A percentile compares a stretch with the other conserved stretches of the same genome.
Evolutionary conservation across 1,140 invertebrate genomes (phyloP).

Genomic region (Aphelenchoides fujianensis): DNA sequence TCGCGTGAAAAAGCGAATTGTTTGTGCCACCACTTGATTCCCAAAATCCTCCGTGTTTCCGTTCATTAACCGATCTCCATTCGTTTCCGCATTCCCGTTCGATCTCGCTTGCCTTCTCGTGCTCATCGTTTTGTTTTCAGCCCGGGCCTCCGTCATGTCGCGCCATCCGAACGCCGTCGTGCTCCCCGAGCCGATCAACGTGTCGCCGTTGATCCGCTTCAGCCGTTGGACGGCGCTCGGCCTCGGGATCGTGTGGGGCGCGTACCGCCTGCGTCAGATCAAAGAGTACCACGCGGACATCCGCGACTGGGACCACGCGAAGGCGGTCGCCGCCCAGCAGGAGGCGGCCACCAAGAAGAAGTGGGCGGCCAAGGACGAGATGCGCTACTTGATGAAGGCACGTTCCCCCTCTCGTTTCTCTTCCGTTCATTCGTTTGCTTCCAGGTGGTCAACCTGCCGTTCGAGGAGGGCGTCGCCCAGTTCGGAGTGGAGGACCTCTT

Average conservation of each 20-base stretch:
- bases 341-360: conserved; percentile 57
- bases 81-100: too few species aligned
- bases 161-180: conserved; percentile 53
- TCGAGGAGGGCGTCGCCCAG: conserved; percentile 57
- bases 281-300: conserved; percentile 57
- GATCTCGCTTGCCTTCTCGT: too few species aligned
- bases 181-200: conserved; percentile 53
- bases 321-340: conserved; percentile 48
- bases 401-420: neutral
- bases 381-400: conserved; percentile 60
- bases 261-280: conserved; percentile 46
- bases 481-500: conserved; percentile 56
- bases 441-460: conserved; percentile 56
- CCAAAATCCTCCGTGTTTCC: too few species aligned
- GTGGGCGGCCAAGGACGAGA: conserved; percentile 58
- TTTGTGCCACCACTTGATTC: too few species aligned
- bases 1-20: too few species aligned
- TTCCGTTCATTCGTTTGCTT: conserved; percentile 17
- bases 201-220: conserved; percentile 55
- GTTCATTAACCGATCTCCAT: too few species aligned
- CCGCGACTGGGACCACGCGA: conserved; percentile 57
- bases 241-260: conserved; percentile 29
- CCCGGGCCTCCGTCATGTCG: conserved; percentile 13
- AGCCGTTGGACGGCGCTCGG: conserved; percentile 56
- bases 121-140: too few species aligned